These are phyloP conservation scores for Aphidius ervi DNA, from an alignment of 1,140 invertebrate species.

Conservation along the genomic window DNA sequence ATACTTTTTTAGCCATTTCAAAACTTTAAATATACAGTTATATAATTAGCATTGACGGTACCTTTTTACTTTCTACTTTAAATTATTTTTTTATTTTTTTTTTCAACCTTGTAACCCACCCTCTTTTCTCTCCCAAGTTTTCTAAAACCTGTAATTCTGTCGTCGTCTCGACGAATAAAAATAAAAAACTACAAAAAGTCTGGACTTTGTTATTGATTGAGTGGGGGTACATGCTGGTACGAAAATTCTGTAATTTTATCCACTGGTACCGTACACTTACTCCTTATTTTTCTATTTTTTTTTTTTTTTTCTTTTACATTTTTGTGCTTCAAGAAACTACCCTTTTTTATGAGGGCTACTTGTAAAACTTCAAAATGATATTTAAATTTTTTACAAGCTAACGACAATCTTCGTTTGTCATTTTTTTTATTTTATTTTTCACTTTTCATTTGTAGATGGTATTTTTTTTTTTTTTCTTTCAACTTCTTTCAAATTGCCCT, in stretches of 20 bases:
- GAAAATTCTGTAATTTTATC: conserved; percentile 23
- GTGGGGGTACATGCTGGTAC: conserved; percentile 17
- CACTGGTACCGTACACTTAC: neutral
- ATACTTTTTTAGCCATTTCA: neutral
- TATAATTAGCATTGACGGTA: neutral
- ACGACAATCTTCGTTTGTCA: no score
- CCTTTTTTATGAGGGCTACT: no score
- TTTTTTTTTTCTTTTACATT: neutral
- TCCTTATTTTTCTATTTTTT: neutral
- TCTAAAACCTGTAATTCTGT: no score
- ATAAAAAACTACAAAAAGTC: conserved; percentile 7
- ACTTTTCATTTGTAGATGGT: no score
- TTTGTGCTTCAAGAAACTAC: no score
- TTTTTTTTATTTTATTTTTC: no score
- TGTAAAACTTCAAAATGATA: neutral
- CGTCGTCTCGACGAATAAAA: no score
- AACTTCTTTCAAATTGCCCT: no score
- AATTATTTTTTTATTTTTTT: conserved; percentile 7
- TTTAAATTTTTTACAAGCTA: neutral
- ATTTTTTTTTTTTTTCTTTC: no score
- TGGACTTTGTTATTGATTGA: conserved; percentile 25
- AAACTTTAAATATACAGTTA: neutral
- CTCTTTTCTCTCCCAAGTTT: neutral
- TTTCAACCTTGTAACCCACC: neutral
- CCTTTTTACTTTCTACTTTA: conserved; percentile 10